Conservation (phyloP, 2,797 vertebrate genomes). For the Hoplostethus mediterraneus region DNA sequence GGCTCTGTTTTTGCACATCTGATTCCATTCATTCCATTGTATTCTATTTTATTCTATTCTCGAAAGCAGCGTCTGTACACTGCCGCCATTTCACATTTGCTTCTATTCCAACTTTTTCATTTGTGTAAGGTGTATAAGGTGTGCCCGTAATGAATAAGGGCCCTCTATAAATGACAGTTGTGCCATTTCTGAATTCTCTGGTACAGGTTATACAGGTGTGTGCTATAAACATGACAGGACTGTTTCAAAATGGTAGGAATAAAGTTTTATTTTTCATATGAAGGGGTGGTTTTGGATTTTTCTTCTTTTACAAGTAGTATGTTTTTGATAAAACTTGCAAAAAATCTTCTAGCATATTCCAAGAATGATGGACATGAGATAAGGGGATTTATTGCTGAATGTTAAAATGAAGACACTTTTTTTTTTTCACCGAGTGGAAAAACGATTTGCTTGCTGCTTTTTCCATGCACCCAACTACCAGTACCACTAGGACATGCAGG, state of each 20-base stretch:
- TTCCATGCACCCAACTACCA: constrained; percentile 99
- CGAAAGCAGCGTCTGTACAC: no score
- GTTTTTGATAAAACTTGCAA: constrained; percentile 94
- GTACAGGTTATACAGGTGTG: no score
- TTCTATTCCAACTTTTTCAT: no score
- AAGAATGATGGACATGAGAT: constrained; percentile 88
- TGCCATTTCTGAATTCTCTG: no score
- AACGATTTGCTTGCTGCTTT: constrained; percentile 96
- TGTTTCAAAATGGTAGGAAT: constrained; percentile 87
- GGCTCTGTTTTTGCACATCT: not conserved
- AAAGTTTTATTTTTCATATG: constrained; percentile 90
- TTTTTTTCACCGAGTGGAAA: constrained; percentile 89
- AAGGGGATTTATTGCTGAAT: constrained; percentile 97
- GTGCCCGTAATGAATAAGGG: not conserved
- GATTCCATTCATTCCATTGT: no score
- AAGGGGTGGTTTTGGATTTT: constrained; percentile 84
- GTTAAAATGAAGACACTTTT: constrained; percentile 94
- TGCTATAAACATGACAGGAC: constrained; percentile 74
- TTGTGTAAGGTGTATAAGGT: no score
- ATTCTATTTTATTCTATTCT: not conserved
- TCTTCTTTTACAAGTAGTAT: constrained; percentile 90
- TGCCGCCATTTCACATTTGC: no score
- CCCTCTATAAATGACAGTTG: not conserved
- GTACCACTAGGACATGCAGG: constrained; percentile 98
- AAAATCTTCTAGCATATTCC: constrained; percentile 93